These are phyloP conservation scores for Gobionotothen gibberifrons DNA, from an alignment of 2,797 vertebrate species.

Conservation along the genomic window DNA sequence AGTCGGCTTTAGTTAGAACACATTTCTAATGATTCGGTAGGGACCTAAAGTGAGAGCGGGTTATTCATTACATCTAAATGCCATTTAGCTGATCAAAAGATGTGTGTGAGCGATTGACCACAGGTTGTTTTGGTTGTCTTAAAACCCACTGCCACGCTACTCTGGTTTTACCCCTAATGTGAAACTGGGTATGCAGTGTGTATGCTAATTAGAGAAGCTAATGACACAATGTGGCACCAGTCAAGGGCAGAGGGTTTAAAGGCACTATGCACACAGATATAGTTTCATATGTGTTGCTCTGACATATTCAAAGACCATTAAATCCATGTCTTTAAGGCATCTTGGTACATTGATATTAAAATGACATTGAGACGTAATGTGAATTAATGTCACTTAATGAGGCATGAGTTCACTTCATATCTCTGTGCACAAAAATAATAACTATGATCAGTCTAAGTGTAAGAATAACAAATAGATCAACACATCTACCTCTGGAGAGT, in stretches of 20 bases:
- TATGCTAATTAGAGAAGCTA: slow-evolving; percentile 51
- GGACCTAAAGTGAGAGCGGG: slow-evolving; percentile 63
- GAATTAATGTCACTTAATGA: slow-evolving; percentile 13
- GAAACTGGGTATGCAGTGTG: slow-evolving; percentile 32
- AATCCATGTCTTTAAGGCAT: not conserved
- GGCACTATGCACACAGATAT: not conserved
- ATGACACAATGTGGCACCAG: slow-evolving; percentile 30
- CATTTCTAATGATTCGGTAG: slow-evolving; percentile 77
- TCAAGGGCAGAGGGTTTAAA: slow-evolving; percentile 37
- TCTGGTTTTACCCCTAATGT: slow-evolving; percentile 33
- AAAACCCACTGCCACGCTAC: not conserved
- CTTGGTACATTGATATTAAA: not conserved
- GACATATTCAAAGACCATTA: slow-evolving; percentile 1
- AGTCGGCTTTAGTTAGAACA: slow-evolving; percentile 71
- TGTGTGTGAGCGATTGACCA: slow-evolving; percentile 49
- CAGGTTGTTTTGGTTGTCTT: slow-evolving; percentile 43
- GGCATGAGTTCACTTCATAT: not conserved
- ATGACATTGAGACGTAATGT: not conserved
- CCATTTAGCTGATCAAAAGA: slow-evolving; percentile 68
- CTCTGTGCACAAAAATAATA: slow-evolving; percentile 8
- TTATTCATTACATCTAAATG: slow-evolving; percentile 72
- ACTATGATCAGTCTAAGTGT: not conserved
- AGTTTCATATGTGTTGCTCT: slow-evolving; percentile 9
- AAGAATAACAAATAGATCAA: slow-evolving; percentile 2
- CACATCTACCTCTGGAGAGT: not conserved